Base-by-base conservation (phyloP, 2,113 vertebrate species). In the Mirounga angustirostris region DNA sequence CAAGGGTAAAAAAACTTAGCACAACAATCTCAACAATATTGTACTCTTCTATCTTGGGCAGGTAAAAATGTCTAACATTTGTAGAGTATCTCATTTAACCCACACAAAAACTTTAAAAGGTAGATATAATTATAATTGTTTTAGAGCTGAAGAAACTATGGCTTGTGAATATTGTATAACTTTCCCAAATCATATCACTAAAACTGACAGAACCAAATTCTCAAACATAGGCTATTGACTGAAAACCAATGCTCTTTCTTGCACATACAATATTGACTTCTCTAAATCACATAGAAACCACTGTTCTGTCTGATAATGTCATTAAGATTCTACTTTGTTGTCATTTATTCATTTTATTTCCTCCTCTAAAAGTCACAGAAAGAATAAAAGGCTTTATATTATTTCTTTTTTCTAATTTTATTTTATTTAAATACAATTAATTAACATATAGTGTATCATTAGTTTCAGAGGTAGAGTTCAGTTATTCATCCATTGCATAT, bases 171-270 rank as follows among this genome's bases (percentile, higher is more conserved):
- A n/a, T 59, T 83, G 33, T 81, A 56, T 54, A 82, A 56, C 30
- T 91, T 81, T 12, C n/a, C 50, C n/a, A 81, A 91, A 69, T 91
- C 63, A 69, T 91, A 93, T 83, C 36, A 74, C 30, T 21, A 93
- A 61, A 63, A 52, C 11, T 76, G 40, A 16, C 43, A 61, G 4
- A 83, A 92, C 28, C 65, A 59, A 1, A 59, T 71, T 82, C 36
- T 74, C 67, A 92, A 74, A 92, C 40, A 74, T 30, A 63, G 69
- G 69, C 15, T 92, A 2, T 58, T 84, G 52, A 92, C 65, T 50
- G 54, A 84, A 92, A 83, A 61, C 11, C 22, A 84, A 5, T 26
- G 52, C 15, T 59, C 14, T n/a, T n/a, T 59, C 14, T 74, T 63
- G 63, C 30, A 74, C 80, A 92, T 67, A 83, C 22, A 14, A 0